These are phyloP conservation scores for Psammodynastes pulverulentus DNA, from an alignment of 2,113 vertebrate genomes.

Conservation along the genomic window DNA sequence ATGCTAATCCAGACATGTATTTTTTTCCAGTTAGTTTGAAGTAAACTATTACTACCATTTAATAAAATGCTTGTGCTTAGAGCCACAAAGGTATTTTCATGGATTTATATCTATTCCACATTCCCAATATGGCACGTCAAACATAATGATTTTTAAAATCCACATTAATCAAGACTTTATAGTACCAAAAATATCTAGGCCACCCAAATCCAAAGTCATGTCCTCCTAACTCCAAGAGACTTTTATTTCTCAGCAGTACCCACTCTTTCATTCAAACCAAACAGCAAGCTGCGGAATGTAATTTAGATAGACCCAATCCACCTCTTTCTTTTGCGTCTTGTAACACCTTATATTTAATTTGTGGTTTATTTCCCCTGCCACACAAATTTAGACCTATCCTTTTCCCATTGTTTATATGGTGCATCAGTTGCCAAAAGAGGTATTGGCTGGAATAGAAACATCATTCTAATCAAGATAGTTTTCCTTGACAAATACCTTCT, in stretches of 20 bases:
- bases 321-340: neutral
- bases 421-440: neutral
- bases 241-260: neutral
- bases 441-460: neutral
- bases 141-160: neutral
- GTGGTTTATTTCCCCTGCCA: neutral
- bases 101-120: neutral
- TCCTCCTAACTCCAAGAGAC: neutral
- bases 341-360: neutral
- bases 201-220: neutral
- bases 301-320: neutral
- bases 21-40: neutral
- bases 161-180: neutral
- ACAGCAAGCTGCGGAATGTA: neutral
- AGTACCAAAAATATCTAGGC: neutral
- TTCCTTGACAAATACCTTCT: neutral
- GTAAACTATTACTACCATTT: neutral
- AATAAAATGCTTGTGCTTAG: neutral
- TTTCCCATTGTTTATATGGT: neutral
- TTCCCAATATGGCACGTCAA: neutral
- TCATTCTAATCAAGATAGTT: neutral
- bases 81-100: neutral
- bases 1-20: neutral
- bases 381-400: neutral
- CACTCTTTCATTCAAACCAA: neutral